Evolutionary conservation across 2,888 invertebrate genomes (phyloP), one percentile per base, ranked within the genome.

Genomic region (Yponomeuta cagnagella): DNA sequence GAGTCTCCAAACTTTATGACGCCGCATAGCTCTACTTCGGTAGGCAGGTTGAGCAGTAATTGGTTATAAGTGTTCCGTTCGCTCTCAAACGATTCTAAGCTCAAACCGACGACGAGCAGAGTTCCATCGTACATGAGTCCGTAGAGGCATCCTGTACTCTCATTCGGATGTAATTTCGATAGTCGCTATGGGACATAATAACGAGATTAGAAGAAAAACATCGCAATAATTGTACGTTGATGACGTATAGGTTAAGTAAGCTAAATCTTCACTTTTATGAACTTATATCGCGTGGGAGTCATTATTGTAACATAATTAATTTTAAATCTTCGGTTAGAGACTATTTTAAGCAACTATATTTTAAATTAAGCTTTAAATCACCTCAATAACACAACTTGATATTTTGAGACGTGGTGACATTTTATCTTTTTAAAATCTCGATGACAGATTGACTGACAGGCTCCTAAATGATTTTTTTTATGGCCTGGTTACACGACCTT

Each of bases 401-500:
- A 96, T 94, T 93, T 94, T 95, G 78, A 96, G 93, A 90, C 95
- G 95, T 81, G 95, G 95, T 90, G 95, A 94, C 96, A 96, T 96
- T 88, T 92, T 93, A 79, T 74, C 63, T 67, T 74, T 68, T 68
- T 52, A 52, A n/a, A 63, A 63, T 33, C 43, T 15, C 43, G 6
- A 30, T 70, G 43, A 12, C 31, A n/a, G 31, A 64, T 23, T 23
- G 23, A 23, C 23, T 23, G 23, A 23, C 23, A 23, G 23, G 23
- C 23, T 23, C 23, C 23, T 23, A 23, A 23, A 23, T 23, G 23
- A 23, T 76, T 72, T 23, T 23, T 23, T 23, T 23, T 23, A 23
- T 23, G 23, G 23, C 23, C 23, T 23, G 23, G 23, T 23, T 23
- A 23, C 23, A 23, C 23, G 23, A 23, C 23, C 23, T 23, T 23